phyloP scores from a whole-genome alignment of 2,888 invertebrate genomes.

The Cheiracanthium punctorium region DNA sequence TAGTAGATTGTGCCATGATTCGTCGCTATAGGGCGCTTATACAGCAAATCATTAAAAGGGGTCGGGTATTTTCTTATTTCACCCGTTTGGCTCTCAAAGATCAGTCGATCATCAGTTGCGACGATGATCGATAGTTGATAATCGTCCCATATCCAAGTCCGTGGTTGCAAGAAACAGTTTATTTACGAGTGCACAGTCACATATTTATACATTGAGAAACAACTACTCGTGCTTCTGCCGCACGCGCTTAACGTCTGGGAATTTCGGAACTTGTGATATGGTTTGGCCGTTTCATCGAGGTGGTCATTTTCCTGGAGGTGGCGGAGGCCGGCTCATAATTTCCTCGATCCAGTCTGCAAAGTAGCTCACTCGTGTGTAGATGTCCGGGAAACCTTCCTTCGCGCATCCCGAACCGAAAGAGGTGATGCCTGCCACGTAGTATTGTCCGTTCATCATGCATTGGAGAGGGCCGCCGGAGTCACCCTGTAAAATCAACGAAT shows the following conservation, averaged over 20 bases:
- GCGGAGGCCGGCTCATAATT: conserved; percentile 46
- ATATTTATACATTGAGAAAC: background rate
- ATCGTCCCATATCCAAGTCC: too few relatives aligned
- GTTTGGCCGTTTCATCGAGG: background rate
- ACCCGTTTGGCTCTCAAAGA: too few relatives aligned
- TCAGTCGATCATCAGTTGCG: too few relatives aligned
- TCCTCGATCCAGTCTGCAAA: conserved; percentile 87
- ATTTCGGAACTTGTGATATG: background rate
- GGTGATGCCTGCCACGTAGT: conserved; percentile 91
- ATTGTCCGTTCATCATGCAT: conserved; percentile 87
- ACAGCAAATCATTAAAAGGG: too few relatives aligned
- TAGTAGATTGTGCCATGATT: too few relatives aligned
- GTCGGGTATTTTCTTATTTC: too few relatives aligned
- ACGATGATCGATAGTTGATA: too few relatives aligned
- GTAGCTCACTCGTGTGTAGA: conserved; percentile 88
- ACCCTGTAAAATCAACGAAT: conserved; percentile 81
- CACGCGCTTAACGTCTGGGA: background rate
- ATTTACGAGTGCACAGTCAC: background rate
- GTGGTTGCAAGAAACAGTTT: too few relatives aligned
- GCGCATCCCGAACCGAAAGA: conserved; percentile 95
- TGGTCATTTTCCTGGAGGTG: conserved; percentile 31
- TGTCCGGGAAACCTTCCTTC: conserved; percentile 90
- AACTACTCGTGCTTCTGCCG: background rate
- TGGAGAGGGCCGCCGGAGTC: conserved; percentile 94
- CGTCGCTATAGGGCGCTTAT: too few relatives aligned